These are phyloP conservation scores for Corella eumyota DNA, from an alignment of 23 tunicate species.

Conservation along the genomic window DNA sequence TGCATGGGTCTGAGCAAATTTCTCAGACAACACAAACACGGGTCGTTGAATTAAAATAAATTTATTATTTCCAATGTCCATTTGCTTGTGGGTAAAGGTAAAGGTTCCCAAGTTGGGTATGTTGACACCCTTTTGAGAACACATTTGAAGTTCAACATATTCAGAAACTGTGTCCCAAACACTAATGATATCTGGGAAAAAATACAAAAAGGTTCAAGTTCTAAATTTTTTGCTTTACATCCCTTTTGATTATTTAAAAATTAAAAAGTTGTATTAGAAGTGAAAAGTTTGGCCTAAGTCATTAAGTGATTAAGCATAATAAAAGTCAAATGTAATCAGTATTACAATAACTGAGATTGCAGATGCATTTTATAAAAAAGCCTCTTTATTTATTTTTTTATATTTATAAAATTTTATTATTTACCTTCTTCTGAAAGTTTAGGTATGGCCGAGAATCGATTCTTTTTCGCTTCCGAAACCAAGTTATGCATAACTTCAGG, in stretches of 20 bases:
- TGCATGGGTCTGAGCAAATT: constrained; percentile 80
- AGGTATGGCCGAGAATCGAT: constrained; percentile 67
- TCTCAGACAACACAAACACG: constrained; percentile 76
- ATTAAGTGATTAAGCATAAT: too few species aligned
- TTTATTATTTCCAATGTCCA: constrained; percentile 76
- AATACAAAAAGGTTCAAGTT: not conserved
- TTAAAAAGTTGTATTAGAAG: too few species aligned
- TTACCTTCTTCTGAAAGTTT: constrained; percentile 80
- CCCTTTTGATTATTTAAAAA: too few species aligned
- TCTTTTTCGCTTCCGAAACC: constrained; percentile 56
- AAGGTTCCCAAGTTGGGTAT: constrained; percentile 80
- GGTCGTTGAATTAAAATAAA: constrained; percentile 77
- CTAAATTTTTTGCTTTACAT: too few species aligned
- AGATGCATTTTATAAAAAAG: too few species aligned
- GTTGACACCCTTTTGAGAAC: constrained; percentile 53
- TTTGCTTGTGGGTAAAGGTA: constrained; percentile 58
- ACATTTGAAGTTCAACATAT: constrained; percentile 75
- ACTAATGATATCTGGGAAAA: constrained; percentile 58
- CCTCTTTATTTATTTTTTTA: too few species aligned
- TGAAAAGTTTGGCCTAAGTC: too few species aligned
- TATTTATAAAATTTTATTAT: too few species aligned
- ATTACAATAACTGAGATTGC: too few species aligned
- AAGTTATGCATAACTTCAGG: constrained; percentile 83
- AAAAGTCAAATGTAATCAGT: too few species aligned
- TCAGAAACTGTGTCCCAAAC: constrained; percentile 72